Conservation (phyloP, 2,113 vertebrate genomes). For the Gymnarchus niloticus region DNA sequence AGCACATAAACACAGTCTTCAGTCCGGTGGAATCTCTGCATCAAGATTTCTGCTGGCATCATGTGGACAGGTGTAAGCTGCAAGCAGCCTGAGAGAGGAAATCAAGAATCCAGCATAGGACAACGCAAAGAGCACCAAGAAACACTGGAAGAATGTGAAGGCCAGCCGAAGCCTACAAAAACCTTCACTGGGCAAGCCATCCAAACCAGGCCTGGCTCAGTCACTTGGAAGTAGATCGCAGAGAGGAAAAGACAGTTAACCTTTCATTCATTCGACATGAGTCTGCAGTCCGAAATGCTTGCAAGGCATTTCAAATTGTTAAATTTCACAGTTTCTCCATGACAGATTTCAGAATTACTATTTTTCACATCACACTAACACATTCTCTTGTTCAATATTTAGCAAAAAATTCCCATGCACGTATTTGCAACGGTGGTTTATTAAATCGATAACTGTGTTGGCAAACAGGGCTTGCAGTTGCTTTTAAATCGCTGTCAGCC, state of each 20-base stretch:
- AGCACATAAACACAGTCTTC: background rate
- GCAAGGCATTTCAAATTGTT: background rate
- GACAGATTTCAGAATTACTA: background rate
- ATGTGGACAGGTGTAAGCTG: background rate
- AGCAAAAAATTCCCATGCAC: background rate
- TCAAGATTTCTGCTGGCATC: background rate
- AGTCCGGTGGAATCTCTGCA: background rate
- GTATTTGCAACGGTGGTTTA: background rate
- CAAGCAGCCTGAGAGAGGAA: background rate
- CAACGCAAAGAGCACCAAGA: no score
- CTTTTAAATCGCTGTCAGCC: background rate
- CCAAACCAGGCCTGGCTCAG: background rate
- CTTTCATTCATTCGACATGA: background rate
- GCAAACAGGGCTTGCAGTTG: background rate
- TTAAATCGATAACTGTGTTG: constrained; percentile 3
- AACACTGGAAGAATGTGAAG: background rate
- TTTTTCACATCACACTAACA: background rate
- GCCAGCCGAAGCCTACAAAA: background rate
- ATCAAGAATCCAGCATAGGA: background rate
- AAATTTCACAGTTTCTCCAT: background rate
- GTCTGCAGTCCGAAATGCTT: background rate
- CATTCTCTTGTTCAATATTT: background rate
- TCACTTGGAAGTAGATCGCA: background rate
- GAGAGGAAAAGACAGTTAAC: no score
- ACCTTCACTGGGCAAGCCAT: background rate